Conservation (phyloP, 1,140 invertebrate species). For the Trinorchestia longiramus region DNA sequence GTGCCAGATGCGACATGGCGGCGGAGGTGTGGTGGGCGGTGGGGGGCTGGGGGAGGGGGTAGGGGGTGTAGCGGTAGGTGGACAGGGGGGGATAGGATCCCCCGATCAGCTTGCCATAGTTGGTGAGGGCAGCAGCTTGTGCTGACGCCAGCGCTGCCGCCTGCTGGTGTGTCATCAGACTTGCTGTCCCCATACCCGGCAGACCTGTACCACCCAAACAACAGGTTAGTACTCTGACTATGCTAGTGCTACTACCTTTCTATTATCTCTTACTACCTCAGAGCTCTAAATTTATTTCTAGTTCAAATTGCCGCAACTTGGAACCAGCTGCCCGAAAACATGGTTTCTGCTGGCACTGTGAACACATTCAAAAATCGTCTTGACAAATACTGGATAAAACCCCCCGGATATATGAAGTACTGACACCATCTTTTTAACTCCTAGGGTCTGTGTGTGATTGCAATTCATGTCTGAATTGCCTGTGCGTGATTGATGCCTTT, state of each 20-base stretch:
- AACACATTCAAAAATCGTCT: too few species aligned
- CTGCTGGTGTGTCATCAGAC: constrained; percentile 67
- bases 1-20: constrained; percentile 32
- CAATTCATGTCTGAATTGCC: too few species aligned
- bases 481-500: too few species aligned
- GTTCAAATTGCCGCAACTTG: too few species aligned
- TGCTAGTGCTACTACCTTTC: not conserved
- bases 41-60: constrained; percentile 76
- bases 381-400: not conserved
- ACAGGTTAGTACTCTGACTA: not conserved
- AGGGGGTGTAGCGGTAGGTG: constrained; percentile 76
- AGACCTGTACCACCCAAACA: constrained; percentile 59
- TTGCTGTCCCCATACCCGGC: constrained; percentile 73
- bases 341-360: too few species aligned
- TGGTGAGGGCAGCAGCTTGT: constrained; percentile 79
- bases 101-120: constrained; percentile 77
- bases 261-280: too few species aligned
- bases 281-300: not conserved
- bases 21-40: constrained; percentile 71
- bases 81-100: constrained; percentile 66
- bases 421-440: too few species aligned
- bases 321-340: too few species aligned
- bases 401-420: not conserved
- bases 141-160: constrained; percentile 78
- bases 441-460: too few species aligned